Evolutionary conservation across 2,797 vertebrate genomes (phyloP), one percentile per base, ranked within the genome.

Genomic region (Philypnodon macrostomus): DNA sequence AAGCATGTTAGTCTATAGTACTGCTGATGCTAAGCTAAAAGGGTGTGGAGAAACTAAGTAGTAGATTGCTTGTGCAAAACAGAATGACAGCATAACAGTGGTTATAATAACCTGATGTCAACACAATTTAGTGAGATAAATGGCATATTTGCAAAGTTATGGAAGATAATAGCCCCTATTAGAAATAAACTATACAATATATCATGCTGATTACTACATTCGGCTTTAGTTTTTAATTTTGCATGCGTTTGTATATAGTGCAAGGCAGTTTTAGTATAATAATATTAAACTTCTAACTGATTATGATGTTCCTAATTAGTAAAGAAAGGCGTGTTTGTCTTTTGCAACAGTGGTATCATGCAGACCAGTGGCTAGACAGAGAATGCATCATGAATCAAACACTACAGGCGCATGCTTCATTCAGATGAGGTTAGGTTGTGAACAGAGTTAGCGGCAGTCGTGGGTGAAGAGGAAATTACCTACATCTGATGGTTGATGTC

Each of bases 401-500:
- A 19, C 8, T 36, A 14, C 16, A 31, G 27, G 51, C 53, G 45
- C 32, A 52, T 16, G 24, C 67, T 63, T 70, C 73, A 62, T 62
- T 10, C 38, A 47, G 42, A 49, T 48, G 18, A 16, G 50, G 11
- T 41, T 26, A 41, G 23, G 7, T 26, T 35, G 21, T 23, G 14
- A 37, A 23, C 21, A 39, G 19, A 14, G 62, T 79, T 74, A 81
- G n/a, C n/a, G n/a, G 69, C 67, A 10, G 10, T 34, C n/a, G 73
- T 13, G 40, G 56, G 58, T 47, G 77, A 49, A 56, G 19, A 58
- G 49, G 50, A 50, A 30, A 63, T 77, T 81, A 73, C 73, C 83
- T 77, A 82, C 47, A 17, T 41, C 66, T 52, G 65, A 80, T 62
- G 77, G 51, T 81, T 68, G 53, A 77, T 60, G 69, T 67, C 63